These are phyloP conservation scores for Cacoxenus indagator DNA, from an alignment of 2,888 invertebrate species.

Conservation along the genomic window DNA sequence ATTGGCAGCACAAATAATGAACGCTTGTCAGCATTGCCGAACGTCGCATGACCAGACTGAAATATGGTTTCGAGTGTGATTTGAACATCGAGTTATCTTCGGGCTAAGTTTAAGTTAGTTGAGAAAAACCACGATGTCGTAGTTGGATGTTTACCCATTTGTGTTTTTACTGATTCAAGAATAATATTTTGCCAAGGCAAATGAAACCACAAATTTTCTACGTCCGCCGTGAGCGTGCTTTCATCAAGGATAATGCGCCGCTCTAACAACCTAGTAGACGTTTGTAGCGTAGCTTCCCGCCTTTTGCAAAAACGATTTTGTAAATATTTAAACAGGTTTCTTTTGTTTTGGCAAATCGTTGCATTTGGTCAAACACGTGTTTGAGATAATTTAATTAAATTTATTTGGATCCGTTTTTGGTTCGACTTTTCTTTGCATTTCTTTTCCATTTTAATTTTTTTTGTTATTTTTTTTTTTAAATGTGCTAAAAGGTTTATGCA, in stretches of 20 bases:
- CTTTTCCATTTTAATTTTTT: too few relatives aligned
- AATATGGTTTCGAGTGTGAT: not conserved
- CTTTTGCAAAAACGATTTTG: conserved; percentile 44
- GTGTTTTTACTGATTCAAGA: too few relatives aligned
- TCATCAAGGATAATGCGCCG: too few relatives aligned
- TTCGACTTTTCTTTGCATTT: not conserved
- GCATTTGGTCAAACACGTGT: conserved; percentile 68
- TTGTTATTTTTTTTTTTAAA: conserved; percentile 26
- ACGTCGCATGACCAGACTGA: not conserved
- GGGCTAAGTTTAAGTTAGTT: not conserved
- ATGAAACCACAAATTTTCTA: too few relatives aligned
- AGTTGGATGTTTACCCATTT: not conserved
- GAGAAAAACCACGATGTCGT: not conserved
- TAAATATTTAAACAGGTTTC: conserved; percentile 59
- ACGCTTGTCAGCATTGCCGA: not conserved
- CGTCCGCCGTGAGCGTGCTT: too few relatives aligned
- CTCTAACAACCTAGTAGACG: too few relatives aligned
- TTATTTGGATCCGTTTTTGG: conserved; percentile 55
- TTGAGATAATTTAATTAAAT: conserved; percentile 66
- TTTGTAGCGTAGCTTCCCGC: too few relatives aligned
- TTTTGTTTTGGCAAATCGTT: conserved; percentile 59
- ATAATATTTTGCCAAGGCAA: too few relatives aligned
- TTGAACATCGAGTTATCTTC: too few relatives aligned
- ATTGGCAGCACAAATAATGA: not conserved
- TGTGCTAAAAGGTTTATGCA: conserved; percentile 23